phyloP scores from a whole-genome alignment of 2,797 vertebrate species.

The Psittacula echo region DNA sequence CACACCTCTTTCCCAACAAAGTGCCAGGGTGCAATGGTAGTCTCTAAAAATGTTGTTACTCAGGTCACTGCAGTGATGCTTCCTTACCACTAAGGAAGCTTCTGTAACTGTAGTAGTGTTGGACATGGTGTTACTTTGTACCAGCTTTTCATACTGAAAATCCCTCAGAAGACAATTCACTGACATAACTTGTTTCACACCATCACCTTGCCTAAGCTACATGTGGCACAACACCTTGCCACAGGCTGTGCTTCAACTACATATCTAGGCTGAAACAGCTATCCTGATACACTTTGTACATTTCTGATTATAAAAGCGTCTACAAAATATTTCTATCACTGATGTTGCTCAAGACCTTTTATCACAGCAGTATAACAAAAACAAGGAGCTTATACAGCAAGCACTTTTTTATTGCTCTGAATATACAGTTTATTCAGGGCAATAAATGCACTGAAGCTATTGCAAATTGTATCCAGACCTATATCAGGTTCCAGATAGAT shows the following conservation, averaged over 20 bases:
- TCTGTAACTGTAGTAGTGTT: neutral
- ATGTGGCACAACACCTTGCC: neutral
- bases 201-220: neutral
- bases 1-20: neutral
- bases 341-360: neutral
- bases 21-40: neutral
- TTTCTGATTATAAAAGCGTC: neutral
- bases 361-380: neutral
- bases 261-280: rapidly evolving
- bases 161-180: neutral
- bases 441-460: neutral
- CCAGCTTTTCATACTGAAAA: neutral
- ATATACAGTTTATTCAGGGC: neutral
- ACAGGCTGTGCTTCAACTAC: neutral
- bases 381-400: neutral
- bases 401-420: neutral
- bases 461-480: neutral
- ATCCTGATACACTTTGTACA: neutral
- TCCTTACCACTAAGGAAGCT: neutral
- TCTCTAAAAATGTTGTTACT: neutral
- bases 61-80: neutral
- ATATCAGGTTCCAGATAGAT: neutral
- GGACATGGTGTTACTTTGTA: neutral
- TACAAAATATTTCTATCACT: neutral
- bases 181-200: neutral